Base-by-base conservation (phyloP, 1,140 invertebrate genomes). In the Drosophila truncata region DNA sequence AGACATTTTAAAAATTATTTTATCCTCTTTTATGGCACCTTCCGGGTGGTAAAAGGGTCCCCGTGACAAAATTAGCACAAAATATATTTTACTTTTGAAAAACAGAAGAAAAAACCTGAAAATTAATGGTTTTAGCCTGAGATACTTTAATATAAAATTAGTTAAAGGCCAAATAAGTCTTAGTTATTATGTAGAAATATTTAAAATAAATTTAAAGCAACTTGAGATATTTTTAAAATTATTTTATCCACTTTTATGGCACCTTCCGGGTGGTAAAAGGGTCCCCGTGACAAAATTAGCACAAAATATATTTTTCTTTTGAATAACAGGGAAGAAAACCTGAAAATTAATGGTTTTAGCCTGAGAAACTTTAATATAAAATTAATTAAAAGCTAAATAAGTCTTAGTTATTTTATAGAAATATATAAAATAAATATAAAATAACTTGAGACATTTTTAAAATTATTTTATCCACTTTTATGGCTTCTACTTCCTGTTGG, bases 11-110 rank as follows among this genome's bases (percentile, higher is more conserved):
- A 39, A 3, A 39, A 27, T 3, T 27, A 5, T 5, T 27, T 27
- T 27, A 27, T 5, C 2, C 27, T n/a, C n/a, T n/a, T n/a, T n/a
- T n/a, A n/a, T n/a, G n/a, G n/a, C n/a, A n/a, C n/a, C n/a, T n/a
- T n/a, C n/a, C n/a, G n/a, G n/a, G n/a, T n/a, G n/a, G n/a, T n/a
- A n/a, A n/a, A n/a, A n/a, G 3, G 29, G 13, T 16, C 11, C 14
- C 50, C 46, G 71, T 88, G 80, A 87, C 84, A 66, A 88, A 83
- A 87, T 87, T 87, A 88, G 80, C 84, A 88, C 80, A 78, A 78
- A 83, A 86, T 82, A 82, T 87, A 82, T 82, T 87, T 86, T 80
- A 64, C 72, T 57, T 76, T 60, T 25, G 11, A 70, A 58, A 13
- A 18, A 25, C 16, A 14, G 8, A 47, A 29, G 29, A 37, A 27